These are phyloP conservation scores for Moxostoma hubbsi DNA, from an alignment of 2,797 vertebrate species.

Conservation along the genomic window DNA sequence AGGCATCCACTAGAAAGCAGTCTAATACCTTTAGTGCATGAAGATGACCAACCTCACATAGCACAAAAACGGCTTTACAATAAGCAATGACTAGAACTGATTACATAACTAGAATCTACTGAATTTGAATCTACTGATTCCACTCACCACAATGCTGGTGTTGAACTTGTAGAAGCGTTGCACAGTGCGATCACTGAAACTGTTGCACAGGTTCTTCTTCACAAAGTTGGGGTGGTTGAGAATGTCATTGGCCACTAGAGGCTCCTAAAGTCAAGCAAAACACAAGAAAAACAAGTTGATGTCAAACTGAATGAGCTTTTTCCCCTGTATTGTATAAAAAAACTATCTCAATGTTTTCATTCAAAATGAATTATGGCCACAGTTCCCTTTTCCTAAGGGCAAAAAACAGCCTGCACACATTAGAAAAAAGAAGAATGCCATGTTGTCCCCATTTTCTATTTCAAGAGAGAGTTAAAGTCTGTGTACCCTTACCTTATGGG, in stretches of 20 bases:
- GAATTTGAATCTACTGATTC: too few species aligned
- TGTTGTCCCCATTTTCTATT: neutral
- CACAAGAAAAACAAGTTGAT: neutral
- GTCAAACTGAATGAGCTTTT: neutral
- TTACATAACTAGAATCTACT: too few species aligned
- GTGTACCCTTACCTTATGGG: conserved; percentile 87
- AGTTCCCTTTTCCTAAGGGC: neutral
- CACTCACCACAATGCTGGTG: conserved; percentile 89
- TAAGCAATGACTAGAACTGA: neutral
- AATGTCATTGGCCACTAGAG: conserved; percentile 96
- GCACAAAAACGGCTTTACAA: neutral
- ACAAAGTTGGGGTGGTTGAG: conserved; percentile 98
- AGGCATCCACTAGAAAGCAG: conserved; percentile 63
- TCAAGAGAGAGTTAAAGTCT: neutral
- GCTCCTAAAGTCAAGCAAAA: conserved; percentile 79
- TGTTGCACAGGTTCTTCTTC: conserved; percentile 96
- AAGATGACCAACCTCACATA: neutral
- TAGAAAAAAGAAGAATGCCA: neutral
- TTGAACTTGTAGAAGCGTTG: conserved; percentile 99
- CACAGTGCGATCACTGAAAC: conserved; percentile 97
- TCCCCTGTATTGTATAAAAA: neutral
- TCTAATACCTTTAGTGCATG: conserved; percentile 24
- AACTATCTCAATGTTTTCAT: too few species aligned
- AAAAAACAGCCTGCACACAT: neutral
- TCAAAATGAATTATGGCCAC: neutral